Base-by-base conservation (phyloP, 1,140 invertebrate species). In the Philaenus spumarius region DNA sequence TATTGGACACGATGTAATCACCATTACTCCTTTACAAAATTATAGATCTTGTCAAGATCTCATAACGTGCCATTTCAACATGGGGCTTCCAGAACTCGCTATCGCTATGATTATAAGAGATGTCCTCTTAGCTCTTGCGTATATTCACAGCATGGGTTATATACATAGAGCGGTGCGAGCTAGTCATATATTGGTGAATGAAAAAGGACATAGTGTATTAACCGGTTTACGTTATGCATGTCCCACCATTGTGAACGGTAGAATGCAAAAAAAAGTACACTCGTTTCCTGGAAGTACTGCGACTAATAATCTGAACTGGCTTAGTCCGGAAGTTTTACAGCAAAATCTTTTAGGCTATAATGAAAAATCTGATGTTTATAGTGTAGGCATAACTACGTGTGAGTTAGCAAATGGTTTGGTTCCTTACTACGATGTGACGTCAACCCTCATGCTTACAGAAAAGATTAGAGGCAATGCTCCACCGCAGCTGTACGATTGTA, bases 291-390 rank as follows among this genome's bases (percentile, higher is more conserved):
- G 78, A 1, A 80, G 81, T 30, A 82, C 81, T 24, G 71, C 75
- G 3, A 77, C 82, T 54, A 73, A 81, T 34, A 73, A 81, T 34
- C 72, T 95, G 1, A 90, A 90, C 70, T 95, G 90, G 89, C 77
- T 91, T 1, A 91, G 90, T 70, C 91, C 26, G 9, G 26, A 30
- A 30, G 26, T 30, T 4, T 30, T 30, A 9, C 26, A 91, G 24
- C 75, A 90, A 83, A 94, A 95, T 77, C 74, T 95, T 55, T 77
- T 80, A 64, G 93, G 93, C 7, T 95, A 95, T 68, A 87, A 90
- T 69, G 85, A 87, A 68, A 89, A 89, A 65, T 91, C 90, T 2
- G 93, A 96, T 73, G 85, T 94, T 24, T 95, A 96, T 67, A 95
- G 91, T 63, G 62, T 95, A 47, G 93, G 93, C 34, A 87, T 95